Evolutionary conservation across 1,140 invertebrate genomes (phyloP).

Genomic region (Campoletis sonorensis): DNA sequence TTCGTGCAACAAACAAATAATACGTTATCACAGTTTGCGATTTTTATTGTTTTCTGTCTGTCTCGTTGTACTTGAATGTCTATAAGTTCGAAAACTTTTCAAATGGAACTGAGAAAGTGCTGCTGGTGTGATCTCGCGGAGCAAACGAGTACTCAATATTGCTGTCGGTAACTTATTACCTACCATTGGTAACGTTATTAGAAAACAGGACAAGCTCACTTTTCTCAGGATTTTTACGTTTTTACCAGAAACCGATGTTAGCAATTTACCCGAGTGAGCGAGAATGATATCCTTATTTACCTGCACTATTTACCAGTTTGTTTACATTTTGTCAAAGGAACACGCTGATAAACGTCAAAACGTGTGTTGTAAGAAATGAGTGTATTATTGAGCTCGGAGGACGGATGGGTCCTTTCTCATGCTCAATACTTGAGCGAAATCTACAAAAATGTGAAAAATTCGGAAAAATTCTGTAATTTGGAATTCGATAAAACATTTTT

Average conservation of each 20-base stretch:
- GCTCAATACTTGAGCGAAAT: slow-evolving; percentile 63
- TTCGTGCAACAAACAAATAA: no score
- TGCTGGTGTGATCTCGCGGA: no score
- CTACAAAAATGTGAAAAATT: slow-evolving; percentile 58
- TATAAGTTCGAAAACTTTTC: no score
- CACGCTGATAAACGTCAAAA: neutral
- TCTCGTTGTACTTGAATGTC: no score
- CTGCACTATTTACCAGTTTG: no score
- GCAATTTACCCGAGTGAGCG: no score
- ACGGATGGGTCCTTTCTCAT: slow-evolving; percentile 70
- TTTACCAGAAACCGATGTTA: neutral
- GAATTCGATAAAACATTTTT: slow-evolving; percentile 64
- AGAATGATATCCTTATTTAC: no score
- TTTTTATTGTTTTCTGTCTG: no score
- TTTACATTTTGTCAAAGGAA: neutral
- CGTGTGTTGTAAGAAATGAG: slow-evolving; percentile 59
- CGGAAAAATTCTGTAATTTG: slow-evolving; percentile 44
- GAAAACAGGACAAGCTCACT: neutral
- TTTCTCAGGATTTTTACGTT: neutral
- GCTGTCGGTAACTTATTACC: no score
- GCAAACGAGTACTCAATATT: no score
- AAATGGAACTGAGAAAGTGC: no score
- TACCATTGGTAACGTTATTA: neutral
- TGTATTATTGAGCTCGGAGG: slow-evolving; percentile 56
- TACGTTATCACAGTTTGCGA: no score